A percentile compares a stretch with the other conserved stretches of the same genome.
Conservation (phyloP, 2,113 vertebrate species). For the Parotia lawesii region DNA sequence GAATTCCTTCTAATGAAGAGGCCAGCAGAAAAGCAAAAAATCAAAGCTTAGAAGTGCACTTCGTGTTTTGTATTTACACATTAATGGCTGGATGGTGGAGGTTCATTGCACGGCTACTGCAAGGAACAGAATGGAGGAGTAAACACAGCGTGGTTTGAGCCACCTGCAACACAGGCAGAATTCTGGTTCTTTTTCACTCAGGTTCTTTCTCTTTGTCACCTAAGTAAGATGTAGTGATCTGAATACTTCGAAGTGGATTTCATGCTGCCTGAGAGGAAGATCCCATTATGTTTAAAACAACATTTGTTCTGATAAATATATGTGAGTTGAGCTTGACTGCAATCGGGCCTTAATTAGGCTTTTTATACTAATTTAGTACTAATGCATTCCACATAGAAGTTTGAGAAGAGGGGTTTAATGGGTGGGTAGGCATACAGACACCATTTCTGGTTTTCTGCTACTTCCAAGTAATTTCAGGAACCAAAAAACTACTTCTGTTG, state of each 20-base stretch:
- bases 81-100: background rate
- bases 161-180: background rate
- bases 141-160: background rate
- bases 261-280: background rate
- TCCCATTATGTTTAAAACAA: background rate
- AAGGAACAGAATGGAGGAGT: background rate
- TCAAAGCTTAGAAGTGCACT: background rate
- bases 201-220: background rate
- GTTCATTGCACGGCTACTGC: background rate
- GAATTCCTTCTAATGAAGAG: background rate
- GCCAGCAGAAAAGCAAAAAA: background rate
- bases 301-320: background rate
- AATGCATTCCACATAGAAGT: background rate
- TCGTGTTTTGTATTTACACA: background rate
- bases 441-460: background rate
- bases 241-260: background rate
- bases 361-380: background rate
- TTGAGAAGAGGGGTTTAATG: background rate
- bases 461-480: background rate
- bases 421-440: background rate
- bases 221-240: background rate
- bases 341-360: background rate
- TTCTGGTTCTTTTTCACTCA: background rate
- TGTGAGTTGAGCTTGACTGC: background rate
- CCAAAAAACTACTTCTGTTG: background rate